Conservation (phyloP, 2,888 invertebrate genomes). For the Monochamus alternatus region DNA sequence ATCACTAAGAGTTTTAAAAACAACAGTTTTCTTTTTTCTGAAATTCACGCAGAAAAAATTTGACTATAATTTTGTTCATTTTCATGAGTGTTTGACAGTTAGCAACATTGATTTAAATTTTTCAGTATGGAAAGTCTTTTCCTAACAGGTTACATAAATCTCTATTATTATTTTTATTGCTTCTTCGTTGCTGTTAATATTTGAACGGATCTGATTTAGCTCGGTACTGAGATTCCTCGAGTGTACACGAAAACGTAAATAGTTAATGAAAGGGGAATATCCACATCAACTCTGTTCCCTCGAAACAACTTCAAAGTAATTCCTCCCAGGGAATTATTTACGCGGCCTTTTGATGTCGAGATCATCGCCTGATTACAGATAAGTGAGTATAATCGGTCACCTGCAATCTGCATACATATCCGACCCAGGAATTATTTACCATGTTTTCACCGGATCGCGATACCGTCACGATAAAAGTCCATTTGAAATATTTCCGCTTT, state of each 20-base stretch:
- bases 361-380: slow-evolving; percentile 61
- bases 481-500: not conserved
- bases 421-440: slow-evolving; percentile 47
- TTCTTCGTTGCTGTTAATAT: slow-evolving; percentile 1
- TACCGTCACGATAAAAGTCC: not conserved
- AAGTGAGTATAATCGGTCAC: slow-evolving; percentile 64
- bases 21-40: no score
- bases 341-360: slow-evolving; percentile 65
- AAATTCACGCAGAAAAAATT: no score
- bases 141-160: no score
- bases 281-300: slow-evolving; percentile 26
- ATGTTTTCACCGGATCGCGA: slow-evolving; percentile 22
- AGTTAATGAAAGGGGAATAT: slow-evolving; percentile 32
- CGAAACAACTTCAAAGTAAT: slow-evolving; percentile 64
- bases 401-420: slow-evolving; percentile 65
- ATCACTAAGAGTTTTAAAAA: no score
- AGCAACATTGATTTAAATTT: no score
- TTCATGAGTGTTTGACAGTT: no score
- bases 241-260: slow-evolving; percentile 38
- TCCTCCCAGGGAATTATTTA: slow-evolving; percentile 64
- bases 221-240: slow-evolving; percentile 24
- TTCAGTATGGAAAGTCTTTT: no score
- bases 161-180: not conserved
- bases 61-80: no score
- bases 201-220: slow-evolving; percentile 18